A percentile compares a stretch with the other conserved stretches of the same genome.
phyloP scores from a whole-genome alignment of 2,888 invertebrate genomes.

The Netelia inedita region DNA sequence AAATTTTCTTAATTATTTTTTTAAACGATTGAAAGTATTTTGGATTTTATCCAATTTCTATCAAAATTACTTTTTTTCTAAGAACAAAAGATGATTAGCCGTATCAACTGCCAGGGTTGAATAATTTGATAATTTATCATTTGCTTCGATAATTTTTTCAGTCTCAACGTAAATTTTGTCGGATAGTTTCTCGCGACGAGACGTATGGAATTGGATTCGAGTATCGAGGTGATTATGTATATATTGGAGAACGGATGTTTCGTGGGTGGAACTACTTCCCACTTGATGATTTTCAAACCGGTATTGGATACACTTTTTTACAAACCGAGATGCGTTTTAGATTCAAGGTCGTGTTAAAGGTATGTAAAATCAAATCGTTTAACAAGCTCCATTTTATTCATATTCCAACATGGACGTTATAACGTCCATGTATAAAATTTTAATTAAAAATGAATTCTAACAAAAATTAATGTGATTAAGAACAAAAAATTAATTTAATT shows the following conservation, averaged over 20 bases:
- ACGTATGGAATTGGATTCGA: background rate
- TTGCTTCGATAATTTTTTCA: background rate
- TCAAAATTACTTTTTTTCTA: too few relatives aligned
- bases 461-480: too few relatives aligned
- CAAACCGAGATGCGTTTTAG: background rate
- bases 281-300: constrained; percentile 39
- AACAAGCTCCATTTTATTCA: background rate
- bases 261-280: constrained; percentile 58
- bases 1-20: too few relatives aligned
- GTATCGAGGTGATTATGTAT: constrained; percentile 28
- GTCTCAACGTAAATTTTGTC: background rate
- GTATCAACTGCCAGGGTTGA: background rate
- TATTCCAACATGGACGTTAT: background rate
- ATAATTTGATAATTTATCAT: background rate
- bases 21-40: too few relatives aligned
- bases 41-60: too few relatives aligned
- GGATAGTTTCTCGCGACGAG: background rate
- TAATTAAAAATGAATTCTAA: background rate
- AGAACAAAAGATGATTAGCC: too few relatives aligned
- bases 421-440: background rate
- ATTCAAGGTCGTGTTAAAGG: constrained; percentile 44
- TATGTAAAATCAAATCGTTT: constrained; percentile 34
- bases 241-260: constrained; percentile 42
- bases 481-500: too few relatives aligned
- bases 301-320: constrained; percentile 12